phyloP scores from a whole-genome alignment of 2,888 invertebrate genomes.

The Coenonympha arcania region DNA sequence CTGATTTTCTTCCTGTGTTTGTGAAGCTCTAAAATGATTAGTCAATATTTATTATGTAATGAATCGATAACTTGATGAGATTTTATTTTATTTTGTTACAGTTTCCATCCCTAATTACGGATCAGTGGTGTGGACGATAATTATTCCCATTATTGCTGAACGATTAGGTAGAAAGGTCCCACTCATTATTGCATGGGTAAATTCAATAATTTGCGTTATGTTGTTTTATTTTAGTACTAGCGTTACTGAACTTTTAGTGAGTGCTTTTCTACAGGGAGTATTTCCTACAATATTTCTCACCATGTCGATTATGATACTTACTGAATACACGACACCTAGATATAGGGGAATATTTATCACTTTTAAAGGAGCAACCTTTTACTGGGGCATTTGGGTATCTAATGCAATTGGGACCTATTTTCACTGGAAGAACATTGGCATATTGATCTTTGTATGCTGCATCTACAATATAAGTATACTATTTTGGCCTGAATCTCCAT shows the following conservation, averaged over 20 bases:
- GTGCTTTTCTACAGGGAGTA: conserved; percentile 1
- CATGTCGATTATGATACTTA: conserved; percentile 26
- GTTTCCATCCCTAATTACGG: conserved; percentile 1
- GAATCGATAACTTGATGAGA: not conserved
- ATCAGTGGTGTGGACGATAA: not conserved
- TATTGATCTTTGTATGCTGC: conserved; percentile 22
- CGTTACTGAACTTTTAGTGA: conserved; percentile 4
- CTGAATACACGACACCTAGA: conserved; percentile 34
- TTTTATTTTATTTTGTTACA: not conserved
- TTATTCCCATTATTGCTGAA: not conserved
- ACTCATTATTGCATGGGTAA: not conserved
- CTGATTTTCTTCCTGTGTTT: too few species aligned
- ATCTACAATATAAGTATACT: conserved; percentile 5
- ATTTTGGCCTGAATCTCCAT: conserved; percentile 18
- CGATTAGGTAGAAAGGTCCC: conserved; percentile 4
- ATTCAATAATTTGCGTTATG: not conserved
- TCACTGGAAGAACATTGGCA: conserved; percentile 33
- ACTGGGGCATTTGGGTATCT: conserved; percentile 37
- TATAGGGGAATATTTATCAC: conserved; percentile 35
- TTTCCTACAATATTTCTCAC: not conserved
- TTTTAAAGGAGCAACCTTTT: conserved; percentile 33
- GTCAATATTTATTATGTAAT: too few species aligned
- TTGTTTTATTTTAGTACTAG: conserved; percentile 6
- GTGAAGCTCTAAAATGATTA: too few species aligned
- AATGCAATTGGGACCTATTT: conserved; percentile 36